Conservation (phyloP, 1,140 invertebrate genomes). For the Bombus waltoni region DNA sequence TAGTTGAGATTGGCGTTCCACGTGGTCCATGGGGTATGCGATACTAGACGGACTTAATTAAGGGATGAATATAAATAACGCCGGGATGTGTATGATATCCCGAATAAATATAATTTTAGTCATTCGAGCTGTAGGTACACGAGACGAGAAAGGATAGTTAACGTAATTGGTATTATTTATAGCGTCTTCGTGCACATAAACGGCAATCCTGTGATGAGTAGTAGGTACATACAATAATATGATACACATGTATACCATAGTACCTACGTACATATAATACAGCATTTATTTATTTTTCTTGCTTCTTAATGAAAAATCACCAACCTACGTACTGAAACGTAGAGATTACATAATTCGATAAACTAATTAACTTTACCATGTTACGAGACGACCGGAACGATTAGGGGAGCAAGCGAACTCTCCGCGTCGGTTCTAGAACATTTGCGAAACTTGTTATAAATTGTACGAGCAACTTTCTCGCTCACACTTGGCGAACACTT, state of each 20-base stretch:
- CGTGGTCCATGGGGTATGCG: background rate
- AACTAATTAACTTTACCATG: conserved; percentile 13
- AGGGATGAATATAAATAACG: background rate
- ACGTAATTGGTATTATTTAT: background rate
- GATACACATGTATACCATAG: no score
- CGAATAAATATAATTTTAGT: background rate
- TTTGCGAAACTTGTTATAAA: conserved; percentile 23
- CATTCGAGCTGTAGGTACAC: background rate
- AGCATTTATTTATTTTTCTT: background rate
- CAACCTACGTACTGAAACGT: no score
- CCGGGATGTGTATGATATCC: no score
- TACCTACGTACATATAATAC: no score
- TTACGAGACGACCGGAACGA: background rate
- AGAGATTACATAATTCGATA: background rate
- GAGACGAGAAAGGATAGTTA: background rate
- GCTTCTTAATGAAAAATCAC: background rate
- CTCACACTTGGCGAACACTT: conserved; percentile 2
- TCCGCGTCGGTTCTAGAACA: background rate
- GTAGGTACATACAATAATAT: no score
- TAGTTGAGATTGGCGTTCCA: background rate
- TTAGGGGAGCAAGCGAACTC: conserved; percentile 14
- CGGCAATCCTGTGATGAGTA: no score
- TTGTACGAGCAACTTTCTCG: background rate
- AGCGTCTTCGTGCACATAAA: no score
- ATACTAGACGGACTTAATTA: background rate